phyloP scores from a whole-genome alignment of 2,888 invertebrate species.

The Pelosia muscerda region DNA sequence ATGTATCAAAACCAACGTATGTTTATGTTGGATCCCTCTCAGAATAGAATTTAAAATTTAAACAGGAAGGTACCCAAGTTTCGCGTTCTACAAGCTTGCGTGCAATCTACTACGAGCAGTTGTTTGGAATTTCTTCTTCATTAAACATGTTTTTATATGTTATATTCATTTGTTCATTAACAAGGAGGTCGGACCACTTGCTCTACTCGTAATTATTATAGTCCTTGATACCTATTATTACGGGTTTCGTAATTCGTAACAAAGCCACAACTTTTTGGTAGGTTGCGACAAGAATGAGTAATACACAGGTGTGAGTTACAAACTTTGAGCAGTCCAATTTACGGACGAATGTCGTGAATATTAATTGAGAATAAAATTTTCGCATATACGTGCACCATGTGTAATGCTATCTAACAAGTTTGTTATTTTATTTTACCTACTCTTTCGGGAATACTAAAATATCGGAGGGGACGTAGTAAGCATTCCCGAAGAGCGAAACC shows the following conservation, averaged over 20 bases:
- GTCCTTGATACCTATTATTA: slow-evolving; percentile 46
- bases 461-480: too few relatives aligned
- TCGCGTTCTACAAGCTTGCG: slow-evolving; percentile 38
- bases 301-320: slow-evolving; percentile 40
- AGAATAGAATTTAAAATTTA: slow-evolving; percentile 59
- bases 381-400: background rate
- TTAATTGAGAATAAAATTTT: slow-evolving; percentile 29
- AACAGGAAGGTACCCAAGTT: slow-evolving; percentile 53
- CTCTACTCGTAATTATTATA: slow-evolving; percentile 46
- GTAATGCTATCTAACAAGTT: background rate
- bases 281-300: slow-evolving; percentile 45
- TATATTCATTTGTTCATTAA: slow-evolving; percentile 22
- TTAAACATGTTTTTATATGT: slow-evolving; percentile 29
- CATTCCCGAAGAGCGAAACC: too few relatives aligned
- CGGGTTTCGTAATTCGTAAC: slow-evolving; percentile 46
- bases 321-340: slow-evolving; percentile 43
- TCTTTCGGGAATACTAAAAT: too few relatives aligned
- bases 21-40: slow-evolving; percentile 47
- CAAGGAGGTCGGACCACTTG: slow-evolving; percentile 27
- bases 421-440: background rate
- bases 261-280: slow-evolving; percentile 57
- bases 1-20: slow-evolving; percentile 33
- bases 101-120: slow-evolving; percentile 32
- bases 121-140: slow-evolving; percentile 45
- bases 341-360: slow-evolving; percentile 29